Percentiles rank a stretch among this genome's conserved stretches.
Conservation (phyloP, 2,113 vertebrate genomes). For the Podarcis raffonei region DNA sequence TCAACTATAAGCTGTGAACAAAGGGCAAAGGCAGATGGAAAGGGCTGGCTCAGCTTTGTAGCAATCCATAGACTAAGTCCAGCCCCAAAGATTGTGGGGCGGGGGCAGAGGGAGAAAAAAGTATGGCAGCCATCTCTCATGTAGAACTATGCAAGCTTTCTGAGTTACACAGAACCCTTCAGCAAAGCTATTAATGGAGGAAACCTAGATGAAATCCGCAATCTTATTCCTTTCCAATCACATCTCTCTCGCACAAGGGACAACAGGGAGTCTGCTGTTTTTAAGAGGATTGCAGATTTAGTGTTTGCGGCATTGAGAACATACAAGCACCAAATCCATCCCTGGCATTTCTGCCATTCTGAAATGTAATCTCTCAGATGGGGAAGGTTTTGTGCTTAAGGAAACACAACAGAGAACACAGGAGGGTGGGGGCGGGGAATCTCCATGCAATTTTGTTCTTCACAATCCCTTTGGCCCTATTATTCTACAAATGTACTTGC, state of each 20-base stretch:
- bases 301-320: not conserved
- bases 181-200: not conserved
- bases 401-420: not conserved
- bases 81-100: too few species aligned
- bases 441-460: not conserved
- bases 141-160: not conserved
- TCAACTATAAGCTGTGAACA: too few species aligned
- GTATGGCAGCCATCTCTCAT: too few species aligned
- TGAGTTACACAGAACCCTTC: not conserved
- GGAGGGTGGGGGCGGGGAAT: not conserved
- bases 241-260: not conserved
- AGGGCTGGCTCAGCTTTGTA: too few species aligned
- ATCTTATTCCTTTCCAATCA: not conserved
- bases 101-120: too few species aligned
- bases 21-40: too few species aligned
- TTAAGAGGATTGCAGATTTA: slow-evolving; percentile 32
- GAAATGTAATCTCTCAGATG: slow-evolving; percentile 42
- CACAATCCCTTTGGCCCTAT: slow-evolving; percentile 7
- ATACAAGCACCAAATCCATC: not conserved
- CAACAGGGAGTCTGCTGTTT: slow-evolving; percentile 35
- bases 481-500: not conserved
- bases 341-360: slow-evolving; percentile 42
- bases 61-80: too few species aligned
- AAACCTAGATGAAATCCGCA: not conserved
- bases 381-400: not conserved